Evolutionary conservation across 2,888 invertebrate genomes (phyloP), one percentile per base, ranked within the genome.

Genomic region (Apantesis nais): DNA sequence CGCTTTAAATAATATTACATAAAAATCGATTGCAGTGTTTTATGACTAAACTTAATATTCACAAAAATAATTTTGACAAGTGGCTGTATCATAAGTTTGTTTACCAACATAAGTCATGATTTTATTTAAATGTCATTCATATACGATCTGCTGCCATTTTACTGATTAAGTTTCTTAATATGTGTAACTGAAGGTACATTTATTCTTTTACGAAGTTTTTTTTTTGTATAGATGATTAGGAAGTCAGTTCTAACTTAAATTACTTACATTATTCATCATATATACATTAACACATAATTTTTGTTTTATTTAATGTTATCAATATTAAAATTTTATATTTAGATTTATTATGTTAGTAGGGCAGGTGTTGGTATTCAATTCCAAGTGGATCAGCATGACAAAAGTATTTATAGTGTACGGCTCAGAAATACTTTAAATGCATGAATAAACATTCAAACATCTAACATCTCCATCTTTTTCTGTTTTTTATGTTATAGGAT

Each of bases 81-180:
- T 25, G 37, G 11, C 31, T 39, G 2, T 52, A 44, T 37, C 19
- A 60, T 44, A 64, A 44, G 34, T 34, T 58, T 68, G 71, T 70
- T 73, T 71, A 78, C 55, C 31, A 71, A 73, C 67, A 71, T 14
- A 63, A 41, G 25, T 62, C 16, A 65, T 14, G 12, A 41, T 41
- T 61, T 48, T 58, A 16, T 16, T 37, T 55, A 37, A 52, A 39
- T 68, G 7, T 65, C 61, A 52, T 69, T 69, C 25, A 62, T 22
- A 41, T 29, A 31, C 25, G 52, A 55, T 55, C 34, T 22, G n/a
- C 16, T 66, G 52, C 29, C 58, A 29, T 58, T n/a, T n/a, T 16
- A 29, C 58, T 58, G 58, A 58, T 58, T 29, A 58, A 0, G 14
- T 29, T 29, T 29, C 29, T 29, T 58, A 29, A 29, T 58, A 55